These are phyloP conservation scores for Ridgeia piscesae DNA, from an alignment of 1,140 invertebrate species.

Conservation along the genomic window DNA sequence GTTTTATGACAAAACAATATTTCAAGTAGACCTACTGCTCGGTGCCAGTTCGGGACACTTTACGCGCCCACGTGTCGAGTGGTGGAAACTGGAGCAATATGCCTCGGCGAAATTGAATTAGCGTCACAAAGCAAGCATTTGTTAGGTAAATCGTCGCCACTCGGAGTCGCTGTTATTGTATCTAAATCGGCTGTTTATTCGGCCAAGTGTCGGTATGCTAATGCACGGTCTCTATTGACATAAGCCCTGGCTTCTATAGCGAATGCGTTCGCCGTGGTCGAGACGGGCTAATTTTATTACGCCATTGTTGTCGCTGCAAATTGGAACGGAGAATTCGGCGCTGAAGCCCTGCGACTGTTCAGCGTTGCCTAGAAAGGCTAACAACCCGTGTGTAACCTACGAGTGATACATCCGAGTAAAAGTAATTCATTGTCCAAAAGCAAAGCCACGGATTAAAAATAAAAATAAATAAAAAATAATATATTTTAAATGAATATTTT, in stretches of 20 bases:
- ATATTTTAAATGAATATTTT: no score
- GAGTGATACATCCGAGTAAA: not conserved
- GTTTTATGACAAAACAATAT: not conserved
- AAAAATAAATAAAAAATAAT: not conserved
- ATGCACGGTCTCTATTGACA: not conserved
- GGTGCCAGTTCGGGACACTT: not conserved
- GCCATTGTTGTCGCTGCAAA: not conserved
- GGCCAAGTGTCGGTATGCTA: not conserved
- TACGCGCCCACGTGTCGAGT: no score
- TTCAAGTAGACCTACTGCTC: not conserved
- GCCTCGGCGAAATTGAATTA: not conserved
- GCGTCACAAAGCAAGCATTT: not conserved
- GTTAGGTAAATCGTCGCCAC: not conserved
- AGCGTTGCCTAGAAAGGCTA: not conserved
- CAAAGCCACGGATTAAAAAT: not conserved
- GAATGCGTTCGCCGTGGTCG: not conserved
- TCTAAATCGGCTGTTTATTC: not conserved
- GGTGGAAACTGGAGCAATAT: not conserved
- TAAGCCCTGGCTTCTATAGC: not conserved
- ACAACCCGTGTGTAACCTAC: no score
- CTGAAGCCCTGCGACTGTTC: not conserved
- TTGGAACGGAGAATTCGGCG: not conserved
- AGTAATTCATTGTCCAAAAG: not conserved
- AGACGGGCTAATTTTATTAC: not conserved
- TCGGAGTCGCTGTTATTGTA: not conserved